Conservation (phyloP, 2,113 vertebrate genomes). For the Nothobranchius furzeri region DNA sequence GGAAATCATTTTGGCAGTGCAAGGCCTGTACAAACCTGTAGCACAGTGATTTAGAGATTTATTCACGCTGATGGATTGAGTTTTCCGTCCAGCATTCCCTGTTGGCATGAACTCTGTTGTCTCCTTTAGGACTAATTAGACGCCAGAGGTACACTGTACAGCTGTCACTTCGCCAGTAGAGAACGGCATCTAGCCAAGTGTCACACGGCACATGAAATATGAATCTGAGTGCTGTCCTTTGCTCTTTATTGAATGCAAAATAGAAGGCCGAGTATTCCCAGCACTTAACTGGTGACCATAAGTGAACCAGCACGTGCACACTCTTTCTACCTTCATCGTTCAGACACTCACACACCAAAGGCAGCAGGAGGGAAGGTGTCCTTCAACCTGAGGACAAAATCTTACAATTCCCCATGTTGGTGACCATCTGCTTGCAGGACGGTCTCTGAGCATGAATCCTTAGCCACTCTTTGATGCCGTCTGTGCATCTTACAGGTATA, state of each 20-base stretch:
- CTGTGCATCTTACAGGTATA: neutral
- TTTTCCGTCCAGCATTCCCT: conserved; percentile 36
- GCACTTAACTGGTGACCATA: conserved; percentile 22
- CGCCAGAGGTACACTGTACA: conserved; percentile 39
- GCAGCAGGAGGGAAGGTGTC: conserved; percentile 23
- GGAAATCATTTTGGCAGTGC: neutral
- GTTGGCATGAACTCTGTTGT: conserved; percentile 52
- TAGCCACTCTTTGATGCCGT: neutral
- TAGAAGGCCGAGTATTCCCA: conserved; percentile 43
- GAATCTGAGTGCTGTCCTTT: conserved; percentile 55
- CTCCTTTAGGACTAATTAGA: conserved; percentile 62
- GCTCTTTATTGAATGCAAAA: conserved; percentile 57
- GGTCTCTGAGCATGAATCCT: neutral
- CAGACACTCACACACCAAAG: conserved; percentile 9
- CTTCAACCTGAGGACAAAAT: conserved; percentile 37
- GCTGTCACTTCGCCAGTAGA: conserved; percentile 51
- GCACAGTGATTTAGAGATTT: conserved; percentile 14
- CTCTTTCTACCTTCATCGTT: neutral
- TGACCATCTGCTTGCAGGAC: conserved; percentile 33
- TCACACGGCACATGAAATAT: conserved; percentile 64
- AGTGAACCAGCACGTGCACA: neutral
- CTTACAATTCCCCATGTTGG: conserved; percentile 22
- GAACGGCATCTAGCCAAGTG: conserved; percentile 48
- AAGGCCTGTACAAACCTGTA: neutral
- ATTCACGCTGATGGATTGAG: conserved; percentile 26